These are phyloP conservation scores for Eptatretus burgeri DNA, from an alignment of 2,113 vertebrate genomes.

Conservation along the genomic window DNA sequence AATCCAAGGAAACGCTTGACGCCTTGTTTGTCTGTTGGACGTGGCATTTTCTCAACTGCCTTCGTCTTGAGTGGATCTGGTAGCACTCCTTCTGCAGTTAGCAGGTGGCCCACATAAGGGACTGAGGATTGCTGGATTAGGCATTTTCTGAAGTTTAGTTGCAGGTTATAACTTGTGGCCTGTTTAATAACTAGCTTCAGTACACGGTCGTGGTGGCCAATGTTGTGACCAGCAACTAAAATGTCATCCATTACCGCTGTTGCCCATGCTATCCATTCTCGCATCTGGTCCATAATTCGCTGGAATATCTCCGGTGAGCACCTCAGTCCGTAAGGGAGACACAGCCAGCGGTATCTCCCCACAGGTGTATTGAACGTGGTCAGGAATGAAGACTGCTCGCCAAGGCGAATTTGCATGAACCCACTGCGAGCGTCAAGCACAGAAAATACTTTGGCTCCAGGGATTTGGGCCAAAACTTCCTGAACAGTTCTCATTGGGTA, in stretches of 20 bases:
- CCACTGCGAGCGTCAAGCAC: not conserved
- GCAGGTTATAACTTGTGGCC: not conserved
- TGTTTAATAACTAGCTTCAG: not conserved
- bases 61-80: not conserved
- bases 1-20: too few species aligned
- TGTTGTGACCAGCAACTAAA: not conserved
- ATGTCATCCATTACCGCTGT: constrained; percentile 6
- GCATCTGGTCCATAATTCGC: not conserved
- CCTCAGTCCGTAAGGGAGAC: not conserved
- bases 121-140: not conserved
- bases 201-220: not conserved
- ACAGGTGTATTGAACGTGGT: constrained; percentile 3
- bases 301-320: not conserved
- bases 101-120: not conserved
- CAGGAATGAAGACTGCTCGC: not conserved
- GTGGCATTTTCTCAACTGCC: constrained; percentile 1
- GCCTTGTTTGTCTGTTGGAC: not conserved
- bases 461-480: constrained; percentile 1
- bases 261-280: not conserved
- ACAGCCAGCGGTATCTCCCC: not conserved
- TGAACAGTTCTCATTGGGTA: not conserved
- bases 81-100: not conserved
- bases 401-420: not conserved
- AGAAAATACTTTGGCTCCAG: constrained; percentile 2
- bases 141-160: not conserved